These are phyloP conservation scores for Leptopilina drosophilae DNA, from an alignment of 2,888 invertebrate species.

Conservation along the genomic window DNA sequence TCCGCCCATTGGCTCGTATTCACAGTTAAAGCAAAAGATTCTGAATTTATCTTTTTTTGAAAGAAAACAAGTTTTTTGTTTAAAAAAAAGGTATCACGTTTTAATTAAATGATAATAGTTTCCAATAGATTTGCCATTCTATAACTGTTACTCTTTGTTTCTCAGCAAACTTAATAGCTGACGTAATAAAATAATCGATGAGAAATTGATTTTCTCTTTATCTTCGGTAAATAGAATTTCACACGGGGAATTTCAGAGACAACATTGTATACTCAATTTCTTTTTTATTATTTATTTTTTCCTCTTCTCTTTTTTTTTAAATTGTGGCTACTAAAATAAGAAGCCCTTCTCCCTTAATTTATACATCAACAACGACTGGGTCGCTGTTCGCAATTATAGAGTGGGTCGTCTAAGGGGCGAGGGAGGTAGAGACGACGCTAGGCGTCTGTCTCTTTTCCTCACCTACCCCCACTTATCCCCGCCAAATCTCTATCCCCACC, in stretches of 20 bases:
- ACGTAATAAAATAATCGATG: too few species aligned
- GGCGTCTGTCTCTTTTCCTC: conserved; percentile 34
- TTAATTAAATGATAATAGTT: too few species aligned
- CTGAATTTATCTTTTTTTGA: too few species aligned
- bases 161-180: too few species aligned
- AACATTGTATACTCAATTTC: too few species aligned
- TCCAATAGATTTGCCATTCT: too few species aligned
- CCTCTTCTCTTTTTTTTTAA: not conserved
- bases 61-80: too few species aligned
- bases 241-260: not conserved
- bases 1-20: not conserved
- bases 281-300: not conserved
- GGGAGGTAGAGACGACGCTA: conserved; percentile 17
- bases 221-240: not conserved
- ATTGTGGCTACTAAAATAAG: too few species aligned
- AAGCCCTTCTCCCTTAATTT: conserved; percentile 14
- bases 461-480: conserved; percentile 43
- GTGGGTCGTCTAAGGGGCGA: not conserved
- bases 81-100: too few species aligned
- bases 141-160: too few species aligned
- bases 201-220: not conserved
- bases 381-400: conserved; percentile 16
- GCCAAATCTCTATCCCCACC: conserved; percentile 37
- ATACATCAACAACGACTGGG: conserved; percentile 20
- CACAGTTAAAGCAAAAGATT: not conserved